These are phyloP conservation scores for Zophobas morio DNA, from an alignment of 1,140 invertebrate species.

Conservation along the genomic window DNA sequence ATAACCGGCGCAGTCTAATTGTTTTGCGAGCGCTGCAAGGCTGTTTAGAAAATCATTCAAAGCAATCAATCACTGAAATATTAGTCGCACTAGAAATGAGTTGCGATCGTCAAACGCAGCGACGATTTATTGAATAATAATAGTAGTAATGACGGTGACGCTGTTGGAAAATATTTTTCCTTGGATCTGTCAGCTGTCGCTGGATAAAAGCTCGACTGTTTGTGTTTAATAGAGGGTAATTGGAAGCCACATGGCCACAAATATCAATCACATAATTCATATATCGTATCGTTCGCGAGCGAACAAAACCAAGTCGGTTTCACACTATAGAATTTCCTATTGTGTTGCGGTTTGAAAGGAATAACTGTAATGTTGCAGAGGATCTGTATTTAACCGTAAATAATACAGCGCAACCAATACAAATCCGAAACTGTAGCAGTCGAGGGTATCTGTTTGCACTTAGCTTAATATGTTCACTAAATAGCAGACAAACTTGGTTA, in stretches of 20 bases:
- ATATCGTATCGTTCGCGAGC: slow-evolving; percentile 10
- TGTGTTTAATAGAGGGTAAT: background rate
- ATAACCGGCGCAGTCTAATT: background rate
- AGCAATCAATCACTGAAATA: no score
- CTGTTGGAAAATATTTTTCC: no score
- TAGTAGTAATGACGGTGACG: no score
- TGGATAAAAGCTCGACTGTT: no score
- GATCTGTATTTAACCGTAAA: slow-evolving; percentile 39
- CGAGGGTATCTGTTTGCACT: slow-evolving; percentile 32
- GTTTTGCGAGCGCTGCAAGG: background rate
- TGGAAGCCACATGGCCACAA: background rate
- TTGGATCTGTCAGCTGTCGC: no score
- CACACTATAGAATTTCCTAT: slow-evolving; percentile 23
- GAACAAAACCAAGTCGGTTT: slow-evolving; percentile 19
- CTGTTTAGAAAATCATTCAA: no score
- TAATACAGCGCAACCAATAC: slow-evolving; percentile 27
- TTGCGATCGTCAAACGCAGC: no score
- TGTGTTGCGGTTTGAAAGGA: slow-evolving; percentile 35
- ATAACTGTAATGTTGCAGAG: slow-evolving; percentile 37
- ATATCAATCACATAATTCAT: slow-evolving; percentile 26
- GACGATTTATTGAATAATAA: no score
- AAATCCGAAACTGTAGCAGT: slow-evolving; percentile 26
- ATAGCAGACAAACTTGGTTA: slow-evolving; percentile 20
- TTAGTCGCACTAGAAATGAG: no score
- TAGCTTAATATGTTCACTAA: slow-evolving; percentile 24